Percentiles rank a stretch among this genome's conserved stretches.
Evolutionary conservation across 2,113 vertebrate genomes (phyloP).

Genomic region (Oriolus oriolus): DNA sequence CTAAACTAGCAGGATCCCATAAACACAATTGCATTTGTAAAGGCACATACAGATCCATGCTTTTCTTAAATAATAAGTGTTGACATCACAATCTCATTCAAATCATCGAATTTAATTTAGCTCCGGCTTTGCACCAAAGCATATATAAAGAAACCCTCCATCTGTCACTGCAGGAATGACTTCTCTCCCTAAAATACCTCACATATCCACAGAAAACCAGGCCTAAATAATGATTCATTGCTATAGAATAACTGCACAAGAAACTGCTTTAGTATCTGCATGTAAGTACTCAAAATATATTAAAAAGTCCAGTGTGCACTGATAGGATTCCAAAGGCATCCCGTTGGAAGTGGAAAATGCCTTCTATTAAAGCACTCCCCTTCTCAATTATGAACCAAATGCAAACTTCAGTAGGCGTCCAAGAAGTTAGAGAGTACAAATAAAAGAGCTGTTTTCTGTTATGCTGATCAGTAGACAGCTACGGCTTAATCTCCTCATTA

Average conservation of each 20-base stretch:
- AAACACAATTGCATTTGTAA: neutral
- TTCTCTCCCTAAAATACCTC: conserved; percentile 3
- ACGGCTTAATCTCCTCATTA: neutral
- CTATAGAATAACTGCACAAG: neutral
- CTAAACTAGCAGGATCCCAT: neutral
- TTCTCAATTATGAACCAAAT: neutral
- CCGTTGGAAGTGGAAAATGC: neutral
- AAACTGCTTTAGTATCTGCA: neutral
- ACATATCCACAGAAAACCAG: neutral
- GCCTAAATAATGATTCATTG: neutral
- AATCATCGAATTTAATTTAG: neutral
- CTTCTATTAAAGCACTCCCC: neutral
- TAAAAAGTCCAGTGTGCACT: neutral
- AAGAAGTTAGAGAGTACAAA: neutral
- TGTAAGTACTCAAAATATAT: neutral
- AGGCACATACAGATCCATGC: neutral
- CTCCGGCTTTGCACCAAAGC: neutral
- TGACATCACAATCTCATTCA: neutral
- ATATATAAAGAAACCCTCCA: neutral
- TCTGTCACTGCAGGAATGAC: neutral
- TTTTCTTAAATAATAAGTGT: neutral
- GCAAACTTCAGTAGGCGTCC: neutral
- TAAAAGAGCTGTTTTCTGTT: neutral
- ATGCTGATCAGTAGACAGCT: neutral
- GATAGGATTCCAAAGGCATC: neutral